Conservation (phyloP, 1,140 invertebrate species). For the Orussus abietinus region DNA sequence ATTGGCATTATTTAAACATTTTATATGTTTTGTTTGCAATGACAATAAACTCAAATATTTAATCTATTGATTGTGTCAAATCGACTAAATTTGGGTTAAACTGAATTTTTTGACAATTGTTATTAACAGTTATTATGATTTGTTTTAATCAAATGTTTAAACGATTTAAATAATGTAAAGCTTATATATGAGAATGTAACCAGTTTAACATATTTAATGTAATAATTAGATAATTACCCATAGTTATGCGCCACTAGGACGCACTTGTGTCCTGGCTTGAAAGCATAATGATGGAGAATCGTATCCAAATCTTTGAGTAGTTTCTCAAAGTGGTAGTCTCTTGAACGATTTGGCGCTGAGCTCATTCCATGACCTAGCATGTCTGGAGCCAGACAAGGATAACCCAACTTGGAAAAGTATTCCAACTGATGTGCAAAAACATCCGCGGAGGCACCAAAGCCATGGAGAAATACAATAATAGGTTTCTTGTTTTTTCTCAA, state of each 20-base stretch:
- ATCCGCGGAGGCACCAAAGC: constrained; percentile 69
- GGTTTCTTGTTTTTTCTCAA: constrained; percentile 50
- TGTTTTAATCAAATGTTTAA: no score
- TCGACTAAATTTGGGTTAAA: no score
- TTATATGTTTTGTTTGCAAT: no score
- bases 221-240: no score
- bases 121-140: no score
- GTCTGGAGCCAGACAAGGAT: constrained; percentile 68
- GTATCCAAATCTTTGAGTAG: constrained; percentile 60
- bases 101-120: no score
- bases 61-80: no score
- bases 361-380: constrained; percentile 72
- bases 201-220: no score
- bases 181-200: no score
- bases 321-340: constrained; percentile 64
- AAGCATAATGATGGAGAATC: constrained; percentile 62
- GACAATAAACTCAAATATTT: no score
- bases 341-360: constrained; percentile 57
- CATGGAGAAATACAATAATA: constrained; percentile 67
- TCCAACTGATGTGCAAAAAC: constrained; percentile 63
- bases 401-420: constrained; percentile 61
- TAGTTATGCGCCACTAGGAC: constrained; percentile 50
- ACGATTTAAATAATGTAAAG: no score
- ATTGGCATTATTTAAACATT: no score
- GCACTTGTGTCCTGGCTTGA: constrained; percentile 45